Evolutionary conservation across 2,888 invertebrate species (phyloP), one percentile per base, ranked within the genome.

Genomic region (Leptothorax acervorum): DNA sequence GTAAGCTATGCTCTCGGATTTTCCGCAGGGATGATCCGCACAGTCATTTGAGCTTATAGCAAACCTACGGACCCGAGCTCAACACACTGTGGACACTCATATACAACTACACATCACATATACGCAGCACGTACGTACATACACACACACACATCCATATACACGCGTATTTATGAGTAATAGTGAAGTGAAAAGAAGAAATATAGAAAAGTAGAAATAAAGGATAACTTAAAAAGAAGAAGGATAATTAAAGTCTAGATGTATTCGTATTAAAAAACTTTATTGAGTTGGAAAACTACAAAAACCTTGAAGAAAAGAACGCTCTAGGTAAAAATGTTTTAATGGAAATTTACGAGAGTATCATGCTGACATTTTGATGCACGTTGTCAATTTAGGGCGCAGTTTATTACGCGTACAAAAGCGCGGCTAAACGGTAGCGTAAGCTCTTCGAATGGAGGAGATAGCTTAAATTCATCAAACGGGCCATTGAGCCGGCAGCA

Each of bases 381-480:
- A 35, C 12, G 28, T 71, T 57, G 45, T 70, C 70, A 79, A 57
- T 57, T 31, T 39, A 15, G 31, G 73, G 39, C 39, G 48, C 35
- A 60, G 57, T 60, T 79, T 60, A 79, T 79, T 73, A 73, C 79
- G 15, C 48, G 71, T 45, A 81, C 48, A 28, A 45, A 81, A 48
- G 35, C 28, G 9, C n/a, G 5, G 28, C 55, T 55, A 42, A 71
- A 71, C 42, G 62, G 75, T 73, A 45, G 73, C 66, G 75, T 53
- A 73, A 83, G 73, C 71, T 48, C n/a, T 60, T n/a, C 35, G 71
- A 48, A 51, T 53, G 55, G 78, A 79, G 87, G 86, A 87, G 89
- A 86, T 88, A 86, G 87, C 90, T 91, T 89, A 92, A 92, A 92
- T 92, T 92, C 92, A 92, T 92, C 91, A 91, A 85, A 88, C 88